Percentiles rank a stretch among this genome's conserved stretches.
Conservation (phyloP, 2,888 invertebrate species). For the Conistra vaccinii region DNA sequence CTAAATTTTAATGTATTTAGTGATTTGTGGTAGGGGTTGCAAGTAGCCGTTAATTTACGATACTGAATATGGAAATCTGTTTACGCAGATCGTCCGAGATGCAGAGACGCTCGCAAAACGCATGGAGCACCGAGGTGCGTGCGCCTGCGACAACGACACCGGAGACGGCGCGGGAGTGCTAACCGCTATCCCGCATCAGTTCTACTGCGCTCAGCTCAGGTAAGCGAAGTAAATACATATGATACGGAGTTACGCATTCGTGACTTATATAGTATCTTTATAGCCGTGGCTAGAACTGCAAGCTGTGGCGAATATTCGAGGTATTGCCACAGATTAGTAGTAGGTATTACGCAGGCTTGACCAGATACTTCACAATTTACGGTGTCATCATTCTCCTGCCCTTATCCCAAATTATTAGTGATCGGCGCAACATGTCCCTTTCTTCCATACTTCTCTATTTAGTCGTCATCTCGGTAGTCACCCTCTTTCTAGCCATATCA, state of each 20-base stretch:
- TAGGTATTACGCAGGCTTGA: neutral
- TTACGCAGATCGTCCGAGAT: slow-evolving; percentile 97
- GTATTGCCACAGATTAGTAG: no score
- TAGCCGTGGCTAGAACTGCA: neutral
- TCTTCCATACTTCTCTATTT: no score
- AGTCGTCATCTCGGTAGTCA: no score
- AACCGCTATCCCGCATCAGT: slow-evolving; percentile 98
- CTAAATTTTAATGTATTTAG: neutral
- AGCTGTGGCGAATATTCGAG: no score
- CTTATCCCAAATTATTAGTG: no score
- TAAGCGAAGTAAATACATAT: slow-evolving; percentile 80
- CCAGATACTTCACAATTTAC: neutral
- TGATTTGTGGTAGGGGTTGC: neutral
- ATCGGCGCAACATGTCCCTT: no score
- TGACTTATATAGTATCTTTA: neutral
- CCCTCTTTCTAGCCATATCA: no score
- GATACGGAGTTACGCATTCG: neutral
- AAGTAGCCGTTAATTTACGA: neutral
- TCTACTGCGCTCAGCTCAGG: slow-evolving; percentile 96
- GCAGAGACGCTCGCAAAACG: slow-evolving; percentile 98
- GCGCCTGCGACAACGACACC: slow-evolving; percentile 99
- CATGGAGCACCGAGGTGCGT: slow-evolving; percentile 99
- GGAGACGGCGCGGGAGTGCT: slow-evolving; percentile 99
- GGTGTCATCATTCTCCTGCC: no score
- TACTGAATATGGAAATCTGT: neutral